These are phyloP conservation scores for Drosophila meridionalis DNA, from an alignment of 2,888 invertebrate genomes.

Conservation along the genomic window DNA sequence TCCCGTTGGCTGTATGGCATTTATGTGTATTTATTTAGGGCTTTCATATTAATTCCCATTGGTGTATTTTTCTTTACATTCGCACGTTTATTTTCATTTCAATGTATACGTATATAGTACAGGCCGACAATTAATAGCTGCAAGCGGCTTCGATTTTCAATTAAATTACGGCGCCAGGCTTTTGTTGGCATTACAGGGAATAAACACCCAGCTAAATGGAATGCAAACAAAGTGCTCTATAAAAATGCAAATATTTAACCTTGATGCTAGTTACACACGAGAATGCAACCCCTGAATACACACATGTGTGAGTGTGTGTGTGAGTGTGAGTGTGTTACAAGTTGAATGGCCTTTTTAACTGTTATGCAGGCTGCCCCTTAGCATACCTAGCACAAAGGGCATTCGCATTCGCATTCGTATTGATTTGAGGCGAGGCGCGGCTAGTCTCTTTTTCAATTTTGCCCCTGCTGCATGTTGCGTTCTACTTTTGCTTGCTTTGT, in stretches of 20 bases:
- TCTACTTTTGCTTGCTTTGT: slow-evolving; percentile 55
- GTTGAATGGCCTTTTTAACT: slow-evolving; percentile 74
- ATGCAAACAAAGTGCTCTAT: slow-evolving; percentile 50
- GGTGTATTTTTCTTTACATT: slow-evolving; percentile 22
- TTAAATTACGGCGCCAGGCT: slow-evolving; percentile 55
- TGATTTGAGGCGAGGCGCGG: slow-evolving; percentile 53
- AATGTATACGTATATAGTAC: neutral
- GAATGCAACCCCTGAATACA: slow-evolving; percentile 26
- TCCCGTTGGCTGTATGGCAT: neutral
- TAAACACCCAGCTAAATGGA: slow-evolving; percentile 44
- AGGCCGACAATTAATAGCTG: slow-evolving; percentile 48
- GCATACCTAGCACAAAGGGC: slow-evolving; percentile 8
- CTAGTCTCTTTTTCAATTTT: slow-evolving; percentile 11
- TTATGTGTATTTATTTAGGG: slow-evolving; percentile 2
- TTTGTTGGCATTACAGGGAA: slow-evolving; percentile 34
- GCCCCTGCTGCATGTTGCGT: slow-evolving; percentile 23
- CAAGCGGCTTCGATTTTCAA: slow-evolving; percentile 50
- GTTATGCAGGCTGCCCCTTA: slow-evolving; percentile 14
- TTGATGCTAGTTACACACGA: slow-evolving; percentile 68
- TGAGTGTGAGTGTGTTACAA: slow-evolving; percentile 38
- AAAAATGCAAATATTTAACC: slow-evolving; percentile 76
- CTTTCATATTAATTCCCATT: slow-evolving; percentile 30
- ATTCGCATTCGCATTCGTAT: slow-evolving; percentile 49
- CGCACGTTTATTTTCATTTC: slow-evolving; percentile 23
- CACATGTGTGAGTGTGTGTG: slow-evolving; percentile 20